Evolutionary conservation across 2,113 vertebrate species (phyloP), one percentile per base, ranked within the genome.

Genomic region (Sardina pilchardus): DNA sequence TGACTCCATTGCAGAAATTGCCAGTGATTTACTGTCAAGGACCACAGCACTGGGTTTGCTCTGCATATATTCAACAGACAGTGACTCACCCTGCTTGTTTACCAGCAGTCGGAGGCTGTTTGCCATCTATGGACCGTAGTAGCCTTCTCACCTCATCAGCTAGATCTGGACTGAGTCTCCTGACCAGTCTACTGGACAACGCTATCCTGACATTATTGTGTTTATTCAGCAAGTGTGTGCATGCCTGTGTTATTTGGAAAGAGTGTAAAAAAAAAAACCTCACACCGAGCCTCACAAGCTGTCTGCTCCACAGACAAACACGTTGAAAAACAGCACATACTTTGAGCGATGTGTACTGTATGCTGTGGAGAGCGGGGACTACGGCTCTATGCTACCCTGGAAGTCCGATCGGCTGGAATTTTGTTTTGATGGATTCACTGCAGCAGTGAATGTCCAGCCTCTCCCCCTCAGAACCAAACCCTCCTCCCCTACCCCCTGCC

Each of bases 351-450:
- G 59, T n/a, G 63, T 30, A 80, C 14, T n/a, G 63, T 30, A 80
- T 21, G 10, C 36, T 75, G 56, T 16, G 17, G 67, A 48, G 67
- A 75, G 67, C 2, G 44, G 2, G 16, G 83, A 50, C 36, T 59
- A 30, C 24, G 39, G 14, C 47, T 82, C 34, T 83, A 36, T 81
- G 85, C 30, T 34, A 85, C 67, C 30, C 24, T 9, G 44, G 21
- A 39, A n/a, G 44, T 82, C 53, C 30, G 44, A 86, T 83, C 45
- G 87, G 82, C 45, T 81, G 75, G 87, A 88, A 88, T 86, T 88
- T 86, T 86, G 85, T 88, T 86, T 85, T 88, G 75, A 81, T 83
- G 85, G 87, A 47, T 83, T 82, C 24, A 16, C 30, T 84, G n/a
- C 83, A 81, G 14, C 83, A 16, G 63, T 26, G 34, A 71, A 71